These are phyloP conservation scores for Glossophaga mutica DNA, from an alignment of 2,797 vertebrate genomes.

Conservation along the genomic window DNA sequence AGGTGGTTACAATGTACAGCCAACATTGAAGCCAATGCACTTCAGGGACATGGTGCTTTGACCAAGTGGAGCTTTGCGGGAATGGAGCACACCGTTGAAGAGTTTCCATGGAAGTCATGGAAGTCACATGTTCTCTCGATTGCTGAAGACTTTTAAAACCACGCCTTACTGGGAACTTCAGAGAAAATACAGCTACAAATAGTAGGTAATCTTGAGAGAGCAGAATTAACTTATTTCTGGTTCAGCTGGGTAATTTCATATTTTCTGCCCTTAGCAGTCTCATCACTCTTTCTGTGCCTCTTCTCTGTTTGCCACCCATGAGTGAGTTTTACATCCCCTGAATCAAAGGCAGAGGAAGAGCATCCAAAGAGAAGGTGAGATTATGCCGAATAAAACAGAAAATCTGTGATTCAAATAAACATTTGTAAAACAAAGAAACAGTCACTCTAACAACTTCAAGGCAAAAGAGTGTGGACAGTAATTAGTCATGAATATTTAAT, in stretches of 20 bases:
- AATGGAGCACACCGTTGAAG: neutral
- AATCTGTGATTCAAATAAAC: conserved; percentile 69
- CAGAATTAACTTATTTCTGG: conserved; percentile 21
- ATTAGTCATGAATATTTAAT: conserved; percentile 70
- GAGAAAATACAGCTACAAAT: neutral
- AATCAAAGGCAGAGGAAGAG: conserved; percentile 56
- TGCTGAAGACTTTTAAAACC: neutral
- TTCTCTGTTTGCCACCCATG: neutral
- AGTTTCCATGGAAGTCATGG: neutral
- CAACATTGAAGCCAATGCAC: neutral
- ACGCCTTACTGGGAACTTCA: neutral
- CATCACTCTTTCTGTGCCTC: neutral
- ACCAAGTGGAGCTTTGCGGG: neutral
- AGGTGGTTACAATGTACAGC: neutral
- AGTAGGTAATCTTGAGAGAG: neutral
- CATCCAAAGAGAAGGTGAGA: conserved; percentile 59
- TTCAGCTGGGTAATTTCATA: conserved; percentile 24
- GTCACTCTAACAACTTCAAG: conserved; percentile 66
- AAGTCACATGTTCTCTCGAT: neutral
- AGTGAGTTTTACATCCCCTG: conserved; percentile 63
- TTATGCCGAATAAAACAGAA: conserved; percentile 69
- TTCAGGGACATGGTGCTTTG: neutral
- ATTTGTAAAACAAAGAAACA: conserved; percentile 64
- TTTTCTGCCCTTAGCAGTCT: conserved; percentile 46
- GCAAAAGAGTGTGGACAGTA: conserved; percentile 69